Evolutionary conservation across 30 jellyfish, hydroid and myxozoan species (phyloP), one percentile per base, ranked within the genome.

Genomic region (Clytia hemisphaerica): DNA sequence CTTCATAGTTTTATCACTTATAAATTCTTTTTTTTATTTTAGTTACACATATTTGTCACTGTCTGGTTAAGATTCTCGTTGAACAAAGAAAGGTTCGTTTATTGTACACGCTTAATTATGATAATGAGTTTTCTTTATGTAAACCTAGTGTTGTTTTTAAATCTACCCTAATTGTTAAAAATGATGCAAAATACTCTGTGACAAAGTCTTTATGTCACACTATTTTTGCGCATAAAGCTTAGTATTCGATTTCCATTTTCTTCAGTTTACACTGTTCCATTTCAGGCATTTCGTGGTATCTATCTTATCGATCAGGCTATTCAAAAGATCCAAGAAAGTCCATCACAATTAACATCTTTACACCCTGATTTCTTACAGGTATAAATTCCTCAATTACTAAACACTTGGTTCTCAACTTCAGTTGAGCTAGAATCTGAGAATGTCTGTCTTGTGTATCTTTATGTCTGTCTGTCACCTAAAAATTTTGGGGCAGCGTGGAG

Each of bases 331-430:
- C 93, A 79, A 45, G 73, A 66, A 40, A 80, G 70, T 59, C 85
- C 37, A 14, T 59, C 69, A 22, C 93, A 86, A 61, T 73, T 86
- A 4, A 86, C 93, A 1, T 78, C 96, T 6, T 58, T 79, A 44
- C 96, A 86, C 48, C 45, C 96, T 45, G 92, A 86, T 71, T 80
- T 86, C 33, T 70, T 86, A 5, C 93, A 84, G 84, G 95, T 84
- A 75, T 19, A n/a, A n/a, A n/a, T n/a, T n/a, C n/a, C n/a, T n/a
- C n/a, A n/a, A n/a, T n/a, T n/a, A n/a, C n/a, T n/a, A n/a, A n/a
- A n/a, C n/a, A n/a, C n/a, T n/a, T n/a, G n/a, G n/a, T n/a, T n/a
- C n/a, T n/a, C n/a, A n/a, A n/a, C n/a, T n/a, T n/a, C n/a, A n/a
- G n/a, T n/a, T n/a, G n/a, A n/a, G n/a, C n/a, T n/a, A n/a, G n/a